Conservation (phyloP, 2,797 vertebrate species). For the Antennarius maculatus region DNA sequence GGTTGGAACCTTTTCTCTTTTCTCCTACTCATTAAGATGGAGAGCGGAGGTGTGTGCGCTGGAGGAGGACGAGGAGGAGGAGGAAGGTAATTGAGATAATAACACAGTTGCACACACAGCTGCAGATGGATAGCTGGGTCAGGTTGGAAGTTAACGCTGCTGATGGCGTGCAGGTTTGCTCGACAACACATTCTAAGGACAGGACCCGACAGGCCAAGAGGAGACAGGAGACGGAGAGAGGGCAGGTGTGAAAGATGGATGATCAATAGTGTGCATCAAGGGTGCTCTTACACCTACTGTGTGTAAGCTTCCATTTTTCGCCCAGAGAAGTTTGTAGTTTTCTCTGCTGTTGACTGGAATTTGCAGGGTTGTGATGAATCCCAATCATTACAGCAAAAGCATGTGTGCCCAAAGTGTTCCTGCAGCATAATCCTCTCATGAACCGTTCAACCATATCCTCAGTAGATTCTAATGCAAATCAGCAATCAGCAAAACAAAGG, state of each 20-base stretch:
- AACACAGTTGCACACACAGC: constrained; percentile 64
- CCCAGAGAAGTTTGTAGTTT: background rate
- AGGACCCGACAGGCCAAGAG: constrained; percentile 73
- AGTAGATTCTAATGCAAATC: background rate
- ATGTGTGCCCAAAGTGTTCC: background rate
- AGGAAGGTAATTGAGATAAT: constrained; percentile 76
- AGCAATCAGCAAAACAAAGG: background rate
- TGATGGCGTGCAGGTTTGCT: constrained; percentile 53
- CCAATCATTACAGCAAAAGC: background rate
- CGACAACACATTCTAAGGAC: constrained; percentile 57
- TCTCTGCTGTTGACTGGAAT: background rate
- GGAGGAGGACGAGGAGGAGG: background rate
- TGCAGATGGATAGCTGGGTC: constrained; percentile 60
- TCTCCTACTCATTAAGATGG: constrained; percentile 69
- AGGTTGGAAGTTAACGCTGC: constrained; percentile 47
- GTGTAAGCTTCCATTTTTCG: background rate
- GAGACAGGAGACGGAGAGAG: constrained; percentile 33
- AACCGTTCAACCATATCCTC: background rate
- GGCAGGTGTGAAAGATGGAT: constrained; percentile 31
- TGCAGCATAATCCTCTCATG: background rate
- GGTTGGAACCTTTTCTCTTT: constrained; percentile 42
- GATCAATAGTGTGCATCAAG: background rate
- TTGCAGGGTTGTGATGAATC: background rate
- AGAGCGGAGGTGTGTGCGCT: constrained; percentile 54
- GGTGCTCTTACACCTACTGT: background rate